These are phyloP conservation scores for Lordiphosa clarofinis DNA, from an alignment of 1,140 invertebrate species.

Conservation along the genomic window DNA sequence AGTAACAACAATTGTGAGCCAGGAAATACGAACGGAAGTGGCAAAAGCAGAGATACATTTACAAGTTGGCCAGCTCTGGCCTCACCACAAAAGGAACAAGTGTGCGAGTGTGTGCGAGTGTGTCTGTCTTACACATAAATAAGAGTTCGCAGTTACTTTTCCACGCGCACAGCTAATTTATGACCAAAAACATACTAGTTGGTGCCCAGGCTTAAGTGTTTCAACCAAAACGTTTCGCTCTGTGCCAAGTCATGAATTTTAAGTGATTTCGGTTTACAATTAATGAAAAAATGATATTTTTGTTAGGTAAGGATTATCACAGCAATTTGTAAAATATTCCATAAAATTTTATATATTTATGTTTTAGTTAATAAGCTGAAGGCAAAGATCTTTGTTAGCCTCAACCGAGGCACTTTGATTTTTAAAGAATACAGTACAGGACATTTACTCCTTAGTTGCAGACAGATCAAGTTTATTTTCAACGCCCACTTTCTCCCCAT, in stretches of 20 bases:
- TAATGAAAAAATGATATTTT: constrained; percentile 25
- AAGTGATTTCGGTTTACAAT: constrained; percentile 57
- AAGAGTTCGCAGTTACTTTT: constrained; percentile 43
- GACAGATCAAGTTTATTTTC: too few relatives aligned
- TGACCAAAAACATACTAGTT: constrained; percentile 37
- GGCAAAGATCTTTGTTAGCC: too few relatives aligned
- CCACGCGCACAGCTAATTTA: constrained; percentile 62
- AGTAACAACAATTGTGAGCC: constrained; percentile 30
- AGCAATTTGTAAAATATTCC: too few relatives aligned
- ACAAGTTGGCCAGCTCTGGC: constrained; percentile 39
- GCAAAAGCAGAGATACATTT: constrained; percentile 52
- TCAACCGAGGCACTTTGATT: too few relatives aligned
- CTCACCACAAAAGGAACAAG: constrained; percentile 40
- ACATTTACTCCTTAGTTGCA: too few relatives aligned
- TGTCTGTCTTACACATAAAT: constrained; percentile 49
- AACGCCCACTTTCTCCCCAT: too few relatives aligned
- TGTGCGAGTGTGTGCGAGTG: constrained; percentile 9
- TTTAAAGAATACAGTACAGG: too few relatives aligned
- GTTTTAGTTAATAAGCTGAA: too few relatives aligned
- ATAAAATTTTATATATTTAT: too few relatives aligned
- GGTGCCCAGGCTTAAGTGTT: constrained; percentile 54
- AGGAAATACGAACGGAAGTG: constrained; percentile 44
- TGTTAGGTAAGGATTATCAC: too few relatives aligned
- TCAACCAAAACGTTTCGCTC: constrained; percentile 35
- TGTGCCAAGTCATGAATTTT: constrained; percentile 64